Evolutionary conservation across 2,113 vertebrate species (phyloP), one percentile per base, ranked within the genome.

Genomic region (Thermophis baileyi): DNA sequence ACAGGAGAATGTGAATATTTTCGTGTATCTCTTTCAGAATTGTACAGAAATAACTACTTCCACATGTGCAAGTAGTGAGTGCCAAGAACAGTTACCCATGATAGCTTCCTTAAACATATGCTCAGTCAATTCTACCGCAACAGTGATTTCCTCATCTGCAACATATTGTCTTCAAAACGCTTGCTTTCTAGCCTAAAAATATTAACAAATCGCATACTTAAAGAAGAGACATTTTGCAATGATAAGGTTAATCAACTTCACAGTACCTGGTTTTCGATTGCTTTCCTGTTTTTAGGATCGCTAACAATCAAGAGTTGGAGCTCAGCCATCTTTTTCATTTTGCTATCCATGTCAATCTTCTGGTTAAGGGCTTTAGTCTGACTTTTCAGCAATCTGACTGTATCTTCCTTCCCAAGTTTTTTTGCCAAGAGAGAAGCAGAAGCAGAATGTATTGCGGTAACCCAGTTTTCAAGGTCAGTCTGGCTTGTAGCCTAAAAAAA

Each of bases 311-410:
- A 98, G 74, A 99, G 98, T 97, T 99, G 99, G 87, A 99, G 94
- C 95, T 99, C 99, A 0, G 99, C 99, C 99, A 99, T 99, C 97
- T 99, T 99, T 97, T 98, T 99, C 99, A 99, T 99, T 97, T 99
- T 99, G 94, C 98, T 98, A 57, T 99, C 99, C 99, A 99, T 99
- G 96, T 99, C 99, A 27, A 99, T 98, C 97, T 99, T 99, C 97
- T 99, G 99, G 60, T 99, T 98, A 3, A 99, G 98, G 92, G 96
- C 98, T 8, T 98, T 98, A 25, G 98, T 98, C 97, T 99, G 99
- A 95, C 96, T 99, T 94, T 97, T 98, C 91, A 99, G 97, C 89
- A 99, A 96, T 57, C 98, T 98, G 85, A 99, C 96, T 0, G 99
- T 99, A 94, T 99, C 99, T 96, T 99, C 99, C 95, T 99, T 99